phyloP scores from a whole-genome alignment of 2,888 invertebrate species.

The Hyposoter didymator region DNA sequence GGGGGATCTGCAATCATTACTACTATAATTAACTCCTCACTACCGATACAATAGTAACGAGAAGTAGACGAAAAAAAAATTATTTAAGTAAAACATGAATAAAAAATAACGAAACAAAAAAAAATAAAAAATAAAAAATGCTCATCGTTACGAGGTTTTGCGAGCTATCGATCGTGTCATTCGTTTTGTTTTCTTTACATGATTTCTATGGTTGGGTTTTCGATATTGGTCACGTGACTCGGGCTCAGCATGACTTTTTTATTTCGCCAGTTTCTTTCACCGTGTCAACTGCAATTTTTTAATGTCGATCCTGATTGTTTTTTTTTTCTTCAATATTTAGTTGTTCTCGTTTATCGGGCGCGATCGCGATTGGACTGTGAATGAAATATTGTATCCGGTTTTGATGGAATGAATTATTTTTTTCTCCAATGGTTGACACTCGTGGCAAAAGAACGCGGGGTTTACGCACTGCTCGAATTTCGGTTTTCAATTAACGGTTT shows the following conservation, averaged over 20 bases:
- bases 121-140: slow-evolving; percentile 83
- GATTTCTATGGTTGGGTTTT: background rate
- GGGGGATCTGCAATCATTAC: slow-evolving; percentile 75
- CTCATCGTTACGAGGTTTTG: slow-evolving; percentile 67
- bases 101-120: slow-evolving; percentile 83
- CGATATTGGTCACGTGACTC: background rate
- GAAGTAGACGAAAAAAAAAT: slow-evolving; percentile 69
- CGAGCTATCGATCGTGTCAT: slow-evolving; percentile 76
- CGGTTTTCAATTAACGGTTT: background rate
- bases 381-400: background rate
- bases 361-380: background rate
- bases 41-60: slow-evolving; percentile 71
- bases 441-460: background rate
- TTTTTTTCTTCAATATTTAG: slow-evolving; percentile 14
- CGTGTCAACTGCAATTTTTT: background rate
- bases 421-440: background rate
- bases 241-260: background rate
- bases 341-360: background rate
- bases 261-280: background rate
- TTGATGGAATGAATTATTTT: background rate
- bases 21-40: slow-evolving; percentile 75
- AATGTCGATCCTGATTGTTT: background rate
- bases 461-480: background rate
- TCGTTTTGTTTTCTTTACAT: slow-evolving; percentile 18
- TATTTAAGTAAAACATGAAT: slow-evolving; percentile 79